Evolutionary conservation across 2,888 invertebrate species (phyloP).

Genomic region (Trachelus iudaicus): DNA sequence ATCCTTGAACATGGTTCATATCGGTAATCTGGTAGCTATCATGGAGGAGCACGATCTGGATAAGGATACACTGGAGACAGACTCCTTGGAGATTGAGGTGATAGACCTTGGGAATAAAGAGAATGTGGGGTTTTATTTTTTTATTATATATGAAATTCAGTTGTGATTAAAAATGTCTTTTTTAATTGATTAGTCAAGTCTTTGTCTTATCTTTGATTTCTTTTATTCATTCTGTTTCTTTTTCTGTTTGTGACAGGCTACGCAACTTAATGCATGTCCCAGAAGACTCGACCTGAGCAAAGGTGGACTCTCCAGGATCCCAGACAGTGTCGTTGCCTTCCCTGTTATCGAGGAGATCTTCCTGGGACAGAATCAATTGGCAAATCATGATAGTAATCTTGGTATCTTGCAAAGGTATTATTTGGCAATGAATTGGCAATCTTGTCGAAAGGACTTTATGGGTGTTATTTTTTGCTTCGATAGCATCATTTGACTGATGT

Average conservation of each 20-base stretch:
- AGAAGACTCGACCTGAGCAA: conserved; percentile 61
- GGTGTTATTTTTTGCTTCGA: background rate
- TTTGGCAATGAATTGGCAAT: background rate
- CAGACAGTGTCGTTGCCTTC: conserved; percentile 60
- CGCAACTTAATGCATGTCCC: conserved; percentile 48
- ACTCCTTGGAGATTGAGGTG: conserved; percentile 62
- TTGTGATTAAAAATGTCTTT: background rate
- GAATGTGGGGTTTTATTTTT: background rate
- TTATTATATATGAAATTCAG: background rate
- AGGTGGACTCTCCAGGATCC: conserved; percentile 60
- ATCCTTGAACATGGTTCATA: conserved; percentile 42
- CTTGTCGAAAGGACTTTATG: background rate
- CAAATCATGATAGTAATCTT: conserved; percentile 53
- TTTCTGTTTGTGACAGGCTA: conserved; percentile 38
- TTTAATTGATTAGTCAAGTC: background rate
- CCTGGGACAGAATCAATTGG: conserved; percentile 59
- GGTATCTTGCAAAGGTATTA: conserved; percentile 51
- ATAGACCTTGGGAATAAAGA: conserved; percentile 6
- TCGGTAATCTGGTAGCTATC: conserved; percentile 47
- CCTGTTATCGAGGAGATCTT: conserved; percentile 59
- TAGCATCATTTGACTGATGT: background rate
- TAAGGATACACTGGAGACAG: conserved; percentile 56
- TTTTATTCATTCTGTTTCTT: conserved; percentile 20
- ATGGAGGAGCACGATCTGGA: conserved; percentile 54
- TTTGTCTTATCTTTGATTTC: background rate